Base-by-base conservation (phyloP, 2,113 vertebrate genomes). In the Euleptes europaea region DNA sequence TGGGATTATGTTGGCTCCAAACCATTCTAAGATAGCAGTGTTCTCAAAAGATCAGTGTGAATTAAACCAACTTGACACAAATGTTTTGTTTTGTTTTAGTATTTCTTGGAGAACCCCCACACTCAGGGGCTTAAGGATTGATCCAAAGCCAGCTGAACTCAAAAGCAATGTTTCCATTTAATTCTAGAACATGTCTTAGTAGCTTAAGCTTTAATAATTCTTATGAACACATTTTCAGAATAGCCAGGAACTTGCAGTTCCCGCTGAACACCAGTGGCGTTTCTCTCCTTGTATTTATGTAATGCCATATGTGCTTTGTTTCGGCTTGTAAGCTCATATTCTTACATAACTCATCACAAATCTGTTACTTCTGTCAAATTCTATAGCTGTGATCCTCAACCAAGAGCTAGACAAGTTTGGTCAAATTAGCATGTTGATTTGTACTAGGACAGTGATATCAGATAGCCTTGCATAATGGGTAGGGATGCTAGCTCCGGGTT, bases 61-160 rank as follows among this genome's bases (percentile, higher is more conserved):
- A 47, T 74, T 74, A 28, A 74, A 33, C 35, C 8, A 65, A 28
- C 28, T 75, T 66, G 72, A 74, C 12, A 28, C 71, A 70, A 76
- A 84, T 67, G 10, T n/a, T n/a, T n/a, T n/a, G 44, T 17, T 9
- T 60, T 60, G 23, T 47, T 5, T 0, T 28, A 35, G 60, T 33
- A 19, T 79, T 42, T 67, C 28, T 84, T 73, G 40, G 19, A 54
- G 35, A 67, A 57, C 83, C 9, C 66, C 38, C 42, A 63, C 1
- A 0, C 1, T 0, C 0, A 0, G n/a, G 15, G 28, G 35, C 57
- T 40, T 28, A 63, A 40, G 13, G 47, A n/a, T 4, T 33, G 44
- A 33, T 49, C 17, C 35, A 17, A 72, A 63, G 76, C 38, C 67
- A 72, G 67, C 40, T 79, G 44, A 19, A 78, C 19, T 72, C 8